These are phyloP conservation scores for Anabas testudineus DNA, from an alignment of 2,797 vertebrate genomes.

Conservation along the genomic window DNA sequence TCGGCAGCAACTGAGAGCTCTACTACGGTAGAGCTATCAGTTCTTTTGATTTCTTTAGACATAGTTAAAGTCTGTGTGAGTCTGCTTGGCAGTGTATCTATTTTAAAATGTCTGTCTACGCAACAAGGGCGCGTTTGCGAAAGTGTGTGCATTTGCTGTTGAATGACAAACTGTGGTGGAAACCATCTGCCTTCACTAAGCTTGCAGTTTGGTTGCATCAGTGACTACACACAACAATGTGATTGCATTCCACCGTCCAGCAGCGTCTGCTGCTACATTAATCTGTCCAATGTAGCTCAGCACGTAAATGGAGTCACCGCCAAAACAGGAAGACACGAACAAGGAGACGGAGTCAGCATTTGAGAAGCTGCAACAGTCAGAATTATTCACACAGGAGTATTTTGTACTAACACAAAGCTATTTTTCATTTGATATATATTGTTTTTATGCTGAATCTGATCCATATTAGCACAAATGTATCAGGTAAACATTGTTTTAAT, in stretches of 20 bases:
- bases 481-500: background rate
- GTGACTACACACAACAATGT: constrained; percentile 33
- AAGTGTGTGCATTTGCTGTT: background rate
- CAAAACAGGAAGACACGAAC: constrained; percentile 21
- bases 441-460: constrained; percentile 3
- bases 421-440: background rate
- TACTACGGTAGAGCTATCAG: background rate
- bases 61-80: background rate
- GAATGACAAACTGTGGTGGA: background rate
- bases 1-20: background rate
- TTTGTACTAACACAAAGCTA: constrained; percentile 12
- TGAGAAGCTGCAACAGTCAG: constrained; percentile 24
- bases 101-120: background rate
- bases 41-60: background rate
- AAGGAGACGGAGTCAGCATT: constrained; percentile 10
- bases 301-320: constrained; percentile 2
- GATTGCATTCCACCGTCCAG: constrained; percentile 44
- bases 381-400: constrained; percentile 17
- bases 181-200: background rate
- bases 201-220: constrained; percentile 42
- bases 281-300: constrained; percentile 24
- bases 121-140: background rate
- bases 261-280: constrained; percentile 35
- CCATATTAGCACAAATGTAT: background rate
- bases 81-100: background rate